Evolutionary conservation across 2,888 invertebrate genomes (phyloP), one percentile per base, ranked within the genome.

Genomic region (Thereva unica): DNA sequence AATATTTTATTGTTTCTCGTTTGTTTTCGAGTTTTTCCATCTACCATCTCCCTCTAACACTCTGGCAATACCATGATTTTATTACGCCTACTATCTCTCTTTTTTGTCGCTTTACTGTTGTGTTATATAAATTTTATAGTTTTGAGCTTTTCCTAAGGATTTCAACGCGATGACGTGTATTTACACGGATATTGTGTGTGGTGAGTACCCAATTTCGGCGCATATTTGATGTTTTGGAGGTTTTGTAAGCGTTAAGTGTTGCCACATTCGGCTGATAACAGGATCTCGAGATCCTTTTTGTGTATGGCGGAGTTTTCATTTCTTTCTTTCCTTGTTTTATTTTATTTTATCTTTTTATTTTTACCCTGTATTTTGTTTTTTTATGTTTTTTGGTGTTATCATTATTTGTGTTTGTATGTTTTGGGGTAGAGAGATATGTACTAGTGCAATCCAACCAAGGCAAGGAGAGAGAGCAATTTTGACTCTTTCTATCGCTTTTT

Each of bases 1-100:
- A 66, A 67, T 65, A 69, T 69, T 67, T 69, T 67, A 67, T 69
- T 69, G 67, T 64, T 63, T 63, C 56, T 63, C 55, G 52, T 69
- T 69, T 69, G 61, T 67, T 67, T 69, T 64, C 40, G 10, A 23
- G 40, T 56, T 56, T 45, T 53, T 61, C 47, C 66, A 50, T 55
- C 23, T 12, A 37, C 38, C n/a, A n/a, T 67, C 67, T 67, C 63
- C 50, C 56, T 67, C 64, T 64, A 55, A 50, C 42, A 4, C 23
- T 50, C 9, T 2, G 5, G 10, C n/a, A 34, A 63, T n/a, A 5
- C 47, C 9, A n/a, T 9, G 47, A n/a, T 47, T n/a, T 47, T 5
- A 47, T 47, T 47, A 5, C 9, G 47, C n/a, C 47, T 9, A 23
- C 5, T 38, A 35, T 37, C 38, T 64, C 23, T 37, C 5, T 40